Evolutionary conservation across 2,888 invertebrate genomes (phyloP).

Genomic region (Oxycera nigricornis): DNA sequence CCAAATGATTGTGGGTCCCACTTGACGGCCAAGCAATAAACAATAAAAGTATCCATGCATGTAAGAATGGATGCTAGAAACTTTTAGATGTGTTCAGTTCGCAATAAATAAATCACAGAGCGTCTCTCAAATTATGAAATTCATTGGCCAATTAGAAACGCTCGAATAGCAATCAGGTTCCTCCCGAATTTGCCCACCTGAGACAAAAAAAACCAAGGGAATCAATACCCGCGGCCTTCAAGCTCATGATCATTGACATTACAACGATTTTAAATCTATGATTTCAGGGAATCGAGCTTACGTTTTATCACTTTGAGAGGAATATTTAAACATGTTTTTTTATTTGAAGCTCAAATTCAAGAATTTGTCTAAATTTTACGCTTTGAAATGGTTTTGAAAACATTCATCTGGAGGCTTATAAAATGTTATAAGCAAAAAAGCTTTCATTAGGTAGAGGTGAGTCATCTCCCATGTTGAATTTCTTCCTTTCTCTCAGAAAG

Average conservation of each 20-base stretch:
- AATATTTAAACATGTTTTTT: no score
- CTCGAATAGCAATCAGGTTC: conserved; percentile 30
- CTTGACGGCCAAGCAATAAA: background rate
- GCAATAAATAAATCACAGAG: conserved; percentile 1
- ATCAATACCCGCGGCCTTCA: background rate
- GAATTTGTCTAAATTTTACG: no score
- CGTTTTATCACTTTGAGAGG: no score
- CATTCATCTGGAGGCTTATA: no score
- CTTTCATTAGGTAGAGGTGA: no score
- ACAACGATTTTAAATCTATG: background rate
- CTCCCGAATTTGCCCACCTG: conserved; percentile 7
- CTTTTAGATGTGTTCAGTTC: background rate
- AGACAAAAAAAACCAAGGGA: background rate
- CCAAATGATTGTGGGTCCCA: background rate
- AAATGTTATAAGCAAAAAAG: no score
- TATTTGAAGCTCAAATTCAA: no score
- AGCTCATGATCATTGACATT: background rate
- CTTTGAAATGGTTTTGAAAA: no score
- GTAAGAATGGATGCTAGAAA: background rate
- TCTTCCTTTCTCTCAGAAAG: no score
- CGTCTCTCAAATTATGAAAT: conserved; percentile 20
- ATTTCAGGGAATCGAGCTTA: background rate
- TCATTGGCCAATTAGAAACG: conserved; percentile 22
- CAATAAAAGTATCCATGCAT: background rate
- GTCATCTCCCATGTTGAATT: background rate